Evolutionary conservation across 2,888 invertebrate genomes (phyloP), one percentile per base, ranked within the genome.

Genomic region (Elgonia sp.): DNA sequence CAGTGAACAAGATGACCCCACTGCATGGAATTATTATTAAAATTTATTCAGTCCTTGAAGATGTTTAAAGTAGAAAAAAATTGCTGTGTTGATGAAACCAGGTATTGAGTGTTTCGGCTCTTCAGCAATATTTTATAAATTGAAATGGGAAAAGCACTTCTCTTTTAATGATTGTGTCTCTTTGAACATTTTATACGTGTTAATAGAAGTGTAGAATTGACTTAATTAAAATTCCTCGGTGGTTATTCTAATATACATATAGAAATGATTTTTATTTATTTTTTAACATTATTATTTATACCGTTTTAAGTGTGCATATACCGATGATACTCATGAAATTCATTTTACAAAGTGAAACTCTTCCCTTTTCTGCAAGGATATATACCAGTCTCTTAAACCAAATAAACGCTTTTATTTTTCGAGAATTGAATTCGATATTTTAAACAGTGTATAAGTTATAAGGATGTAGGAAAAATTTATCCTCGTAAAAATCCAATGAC

Each of bases 1-100:
- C n/a, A 40, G 29, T 21, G 16, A 79, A 67, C 1, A 29, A 29
- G 5, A 29, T n/a, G n/a, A n/a, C n/a, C n/a, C n/a, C n/a, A 29
- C 29, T 29, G 29, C 5, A 29, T 29, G 29, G 29, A 29, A 29
- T 29, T 29, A 53, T 77, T 67, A 77, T 79, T 67, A 79, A 79
- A 50, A 79, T 67, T 46, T 79, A 67, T 67, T 67, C 67, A 16
- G 37, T 20, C 62, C 21, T 29, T 21, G 62, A 46, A n/a, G 46
- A 46, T 60, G 29, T 46, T 21, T 21, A 70, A 14, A 7, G n/a
- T 40, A 46, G 21, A 42, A 1, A 46, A 62, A 60, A 62, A 16
- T 37, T 70, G 37, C 37, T 50, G 40, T 21, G 39, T 16, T 46
- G 21, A 50, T 46, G 16, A 46, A 69, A 69, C 21, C 21, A 29